These are phyloP conservation scores for Parthenolecanium corni DNA, from an alignment of 2,888 invertebrate species.

Conservation along the genomic window DNA sequence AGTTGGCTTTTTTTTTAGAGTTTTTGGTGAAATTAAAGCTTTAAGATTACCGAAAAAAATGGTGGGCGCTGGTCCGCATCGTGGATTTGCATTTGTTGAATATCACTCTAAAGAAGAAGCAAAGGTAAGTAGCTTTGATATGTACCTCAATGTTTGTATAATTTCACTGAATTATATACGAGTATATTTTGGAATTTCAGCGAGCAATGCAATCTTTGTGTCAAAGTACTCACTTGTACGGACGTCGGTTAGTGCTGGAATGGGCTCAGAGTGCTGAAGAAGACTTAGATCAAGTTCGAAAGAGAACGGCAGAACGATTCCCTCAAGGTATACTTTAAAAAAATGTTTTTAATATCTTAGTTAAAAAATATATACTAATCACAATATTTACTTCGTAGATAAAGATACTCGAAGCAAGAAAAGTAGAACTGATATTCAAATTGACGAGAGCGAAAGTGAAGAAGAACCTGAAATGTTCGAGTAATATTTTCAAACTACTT, in stretches of 20 bases:
- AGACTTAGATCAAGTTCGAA: slow-evolving; percentile 65
- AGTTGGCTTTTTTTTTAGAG: slow-evolving; percentile 43
- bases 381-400: slow-evolving; percentile 5
- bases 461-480: slow-evolving; percentile 1
- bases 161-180: neutral
- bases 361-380: neutral
- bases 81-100: slow-evolving; percentile 96
- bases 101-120: slow-evolving; percentile 80
- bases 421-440: slow-evolving; percentile 8
- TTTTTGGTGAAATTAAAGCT: slow-evolving; percentile 85
- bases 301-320: slow-evolving; percentile 67
- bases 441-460: slow-evolving; percentile 2
- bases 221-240: slow-evolving; percentile 95
- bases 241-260: slow-evolving; percentile 84
- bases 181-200: slow-evolving; percentile 42
- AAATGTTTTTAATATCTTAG: neutral
- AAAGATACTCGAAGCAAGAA: slow-evolving; percentile 6
- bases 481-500: neutral
- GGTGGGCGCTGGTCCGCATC: slow-evolving; percentile 64
- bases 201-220: slow-evolving; percentile 84
- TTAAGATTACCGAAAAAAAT: slow-evolving; percentile 84
- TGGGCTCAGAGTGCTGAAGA: slow-evolving; percentile 77
- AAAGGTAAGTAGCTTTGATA: slow-evolving; percentile 50
- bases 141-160: neutral
- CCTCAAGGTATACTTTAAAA: slow-evolving; percentile 16